Evolutionary conservation across 2,113 vertebrate genomes (phyloP).

Genomic region (Mugil cephalus): DNA sequence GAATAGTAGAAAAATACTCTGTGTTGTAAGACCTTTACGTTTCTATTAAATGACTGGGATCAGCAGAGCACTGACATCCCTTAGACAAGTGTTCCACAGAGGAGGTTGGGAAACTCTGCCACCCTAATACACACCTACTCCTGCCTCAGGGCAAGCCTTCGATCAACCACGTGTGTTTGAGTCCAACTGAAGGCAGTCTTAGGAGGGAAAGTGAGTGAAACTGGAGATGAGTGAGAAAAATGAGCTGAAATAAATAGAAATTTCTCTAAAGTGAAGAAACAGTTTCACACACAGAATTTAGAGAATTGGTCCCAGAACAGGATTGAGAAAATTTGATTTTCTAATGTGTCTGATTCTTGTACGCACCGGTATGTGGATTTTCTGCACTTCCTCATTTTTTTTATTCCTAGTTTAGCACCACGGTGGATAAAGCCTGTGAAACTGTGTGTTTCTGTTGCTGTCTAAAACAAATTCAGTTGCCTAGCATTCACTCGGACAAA

Average conservation of each 20-base stretch:
- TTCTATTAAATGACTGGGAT: too few species aligned
- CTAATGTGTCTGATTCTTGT: slow-evolving; percentile 2
- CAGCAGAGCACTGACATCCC: slow-evolving; percentile 54
- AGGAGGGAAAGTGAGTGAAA: slow-evolving; percentile 8
- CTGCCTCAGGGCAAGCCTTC: slow-evolving; percentile 63
- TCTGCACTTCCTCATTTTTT: slow-evolving; percentile 7
- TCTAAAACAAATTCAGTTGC: neutral
- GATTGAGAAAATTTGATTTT: slow-evolving; percentile 19
- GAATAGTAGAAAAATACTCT: neutral
- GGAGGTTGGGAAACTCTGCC: slow-evolving; percentile 39
- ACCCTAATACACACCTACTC: slow-evolving; percentile 64
- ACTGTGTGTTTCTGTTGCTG: neutral
- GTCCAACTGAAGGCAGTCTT: slow-evolving; percentile 47
- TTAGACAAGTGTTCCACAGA: slow-evolving; percentile 48
- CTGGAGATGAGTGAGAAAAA: slow-evolving; percentile 23
- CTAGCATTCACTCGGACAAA: slow-evolving; percentile 1
- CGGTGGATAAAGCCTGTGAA: slow-evolving; percentile 6
- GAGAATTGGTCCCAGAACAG: slow-evolving; percentile 17
- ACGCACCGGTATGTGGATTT: neutral
- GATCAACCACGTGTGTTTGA: slow-evolving; percentile 59
- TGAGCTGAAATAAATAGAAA: slow-evolving; percentile 21
- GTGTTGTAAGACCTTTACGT: too few species aligned
- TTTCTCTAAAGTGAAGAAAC: slow-evolving; percentile 22
- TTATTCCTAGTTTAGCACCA: neutral
- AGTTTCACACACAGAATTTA: too few species aligned